A percentile compares a stretch with the other conserved stretches of the same genome.
These are phyloP conservation scores for Elgaria multicarinata DNA, from an alignment of 2,113 vertebrate species.

Conservation along the genomic window DNA sequence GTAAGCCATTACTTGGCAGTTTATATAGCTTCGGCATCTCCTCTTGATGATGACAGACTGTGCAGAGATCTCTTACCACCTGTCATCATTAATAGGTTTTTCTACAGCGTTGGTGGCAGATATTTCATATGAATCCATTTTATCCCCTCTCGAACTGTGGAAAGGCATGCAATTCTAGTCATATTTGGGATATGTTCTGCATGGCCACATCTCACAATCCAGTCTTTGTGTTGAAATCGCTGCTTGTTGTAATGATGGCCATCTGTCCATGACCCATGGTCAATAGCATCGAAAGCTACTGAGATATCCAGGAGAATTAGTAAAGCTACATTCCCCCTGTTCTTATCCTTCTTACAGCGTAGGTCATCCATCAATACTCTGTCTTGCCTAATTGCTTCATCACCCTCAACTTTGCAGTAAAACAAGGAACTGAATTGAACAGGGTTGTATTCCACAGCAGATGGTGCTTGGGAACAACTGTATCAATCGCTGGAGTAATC, in stretches of 20 bases:
- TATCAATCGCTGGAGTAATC: neutral
- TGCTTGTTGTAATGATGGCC: slow-evolving; percentile 40
- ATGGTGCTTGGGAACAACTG: neutral
- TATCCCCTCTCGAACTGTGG: neutral
- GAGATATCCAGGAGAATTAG: neutral
- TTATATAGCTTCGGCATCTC: neutral
- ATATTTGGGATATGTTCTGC: slow-evolving; percentile 21
- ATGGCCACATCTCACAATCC: slow-evolving; percentile 39
- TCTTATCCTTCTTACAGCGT: neutral
- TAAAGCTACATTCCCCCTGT: neutral
- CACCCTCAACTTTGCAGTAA: neutral
- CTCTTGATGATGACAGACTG: slow-evolving; percentile 6
- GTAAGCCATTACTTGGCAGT: slow-evolving; percentile 14
- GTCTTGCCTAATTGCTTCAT: neutral
- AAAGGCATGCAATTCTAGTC: neutral
- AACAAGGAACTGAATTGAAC: neutral
- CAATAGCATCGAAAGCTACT: neutral
- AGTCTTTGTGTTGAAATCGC: slow-evolving; percentile 22
- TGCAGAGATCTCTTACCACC: slow-evolving; percentile 23
- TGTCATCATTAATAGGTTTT: slow-evolving; percentile 27
- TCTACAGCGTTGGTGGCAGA: slow-evolving; percentile 36
- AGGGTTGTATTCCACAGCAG: neutral
- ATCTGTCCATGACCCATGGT: slow-evolving; percentile 24
- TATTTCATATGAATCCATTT: slow-evolving; percentile 43
- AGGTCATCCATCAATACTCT: neutral